A percentile compares a stretch with the other conserved stretches of the same genome.
phyloP scores from a whole-genome alignment of 2,113 vertebrate species.

The Nanger granti region DNA sequence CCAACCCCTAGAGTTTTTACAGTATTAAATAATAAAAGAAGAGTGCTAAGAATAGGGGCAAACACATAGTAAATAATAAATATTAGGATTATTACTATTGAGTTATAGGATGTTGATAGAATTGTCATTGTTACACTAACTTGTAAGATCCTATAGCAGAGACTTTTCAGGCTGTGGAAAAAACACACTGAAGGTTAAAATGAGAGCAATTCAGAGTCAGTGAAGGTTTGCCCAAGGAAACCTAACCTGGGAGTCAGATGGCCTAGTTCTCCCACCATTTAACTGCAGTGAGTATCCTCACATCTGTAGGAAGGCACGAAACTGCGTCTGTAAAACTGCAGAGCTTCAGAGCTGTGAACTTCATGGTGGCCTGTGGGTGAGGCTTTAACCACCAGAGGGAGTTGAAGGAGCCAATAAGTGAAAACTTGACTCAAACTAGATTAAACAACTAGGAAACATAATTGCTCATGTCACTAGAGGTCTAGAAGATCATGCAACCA shows the following conservation, averaged over 20 bases:
- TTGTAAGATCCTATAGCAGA: not conserved
- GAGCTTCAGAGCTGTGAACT: not conserved
- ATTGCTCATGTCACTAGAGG: not conserved
- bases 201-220: not conserved
- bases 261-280: not conserved
- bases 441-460: not conserved
- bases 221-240: not conserved
- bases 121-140: not conserved
- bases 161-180: not conserved
- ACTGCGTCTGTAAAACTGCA: not conserved
- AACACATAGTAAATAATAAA: not conserved
- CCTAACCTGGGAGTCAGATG: not conserved
- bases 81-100: not conserved
- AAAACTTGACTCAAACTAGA: not conserved
- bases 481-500: not conserved
- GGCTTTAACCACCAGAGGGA: not conserved
- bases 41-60: not conserved
- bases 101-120: not conserved
- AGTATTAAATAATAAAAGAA: constrained; percentile 1
- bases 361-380: not conserved
- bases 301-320: not conserved
- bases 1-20: not conserved
- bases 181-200: constrained; percentile 23
- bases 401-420: not conserved
- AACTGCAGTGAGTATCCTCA: not conserved